Evolutionary conservation across 2,797 vertebrate genomes (phyloP).

Genomic region (Sebastes hopkinsi): DNA sequence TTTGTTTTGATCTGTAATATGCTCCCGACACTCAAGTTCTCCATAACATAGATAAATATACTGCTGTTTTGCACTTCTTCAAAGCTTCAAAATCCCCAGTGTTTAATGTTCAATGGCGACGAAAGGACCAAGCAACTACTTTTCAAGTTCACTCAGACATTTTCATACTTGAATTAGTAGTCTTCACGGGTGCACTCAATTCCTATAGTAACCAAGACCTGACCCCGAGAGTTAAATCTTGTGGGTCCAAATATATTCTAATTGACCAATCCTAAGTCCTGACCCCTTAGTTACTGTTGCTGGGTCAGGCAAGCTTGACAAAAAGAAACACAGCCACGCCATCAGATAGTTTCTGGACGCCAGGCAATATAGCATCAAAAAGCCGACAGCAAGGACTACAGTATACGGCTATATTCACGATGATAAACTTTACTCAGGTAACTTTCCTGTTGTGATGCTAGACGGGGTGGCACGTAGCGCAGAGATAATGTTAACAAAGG

Average conservation of each 20-base stretch:
- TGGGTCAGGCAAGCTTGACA: too few species aligned
- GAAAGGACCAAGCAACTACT: too few species aligned
- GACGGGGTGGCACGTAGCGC: accelerated
- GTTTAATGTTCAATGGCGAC: not conserved
- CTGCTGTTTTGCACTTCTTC: not conserved
- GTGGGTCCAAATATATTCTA: not conserved
- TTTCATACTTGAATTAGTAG: not conserved
- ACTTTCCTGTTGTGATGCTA: too few species aligned
- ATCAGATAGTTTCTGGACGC: too few species aligned
- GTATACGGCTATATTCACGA: too few species aligned
- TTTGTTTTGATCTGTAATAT: not conserved
- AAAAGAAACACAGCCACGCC: too few species aligned
- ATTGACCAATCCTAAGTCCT: too few species aligned
- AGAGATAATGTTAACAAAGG: too few species aligned
- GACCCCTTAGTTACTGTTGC: too few species aligned
- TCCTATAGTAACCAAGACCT: not conserved
- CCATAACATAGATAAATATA: not conserved
- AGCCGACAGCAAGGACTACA: accelerated
- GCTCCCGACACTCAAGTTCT: not conserved
- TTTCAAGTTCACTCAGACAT: not conserved
- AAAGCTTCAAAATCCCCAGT: not conserved
- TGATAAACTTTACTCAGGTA: too few species aligned
- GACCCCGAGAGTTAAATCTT: not conserved
- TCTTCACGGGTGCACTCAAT: not conserved
- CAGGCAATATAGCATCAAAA: too few species aligned